phyloP scores from a whole-genome alignment of 2,797 vertebrate genomes.

The Hippoglossus hippoglossus region DNA sequence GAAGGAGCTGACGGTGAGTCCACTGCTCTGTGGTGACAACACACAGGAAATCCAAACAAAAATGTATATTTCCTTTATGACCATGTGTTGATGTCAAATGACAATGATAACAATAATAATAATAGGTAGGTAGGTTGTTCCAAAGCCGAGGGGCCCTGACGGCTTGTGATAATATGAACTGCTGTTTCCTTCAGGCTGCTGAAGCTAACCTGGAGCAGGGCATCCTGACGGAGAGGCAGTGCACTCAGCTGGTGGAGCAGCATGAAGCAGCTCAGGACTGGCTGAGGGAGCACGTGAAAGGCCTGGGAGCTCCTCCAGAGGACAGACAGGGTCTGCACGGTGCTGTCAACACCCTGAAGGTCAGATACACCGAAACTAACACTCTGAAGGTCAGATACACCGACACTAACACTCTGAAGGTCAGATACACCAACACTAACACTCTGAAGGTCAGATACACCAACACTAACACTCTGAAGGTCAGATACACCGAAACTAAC shows the following conservation, averaged over 20 bases:
- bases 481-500: too few species aligned
- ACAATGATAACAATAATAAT: too few species aligned
- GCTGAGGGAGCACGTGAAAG: constrained; percentile 83
- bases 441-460: neutral
- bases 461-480: too few species aligned
- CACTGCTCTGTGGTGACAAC: neutral
- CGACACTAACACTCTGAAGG: too few species aligned
- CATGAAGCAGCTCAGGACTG: constrained; percentile 84
- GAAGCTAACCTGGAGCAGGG: constrained; percentile 70
- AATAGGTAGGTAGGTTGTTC: too few species aligned
- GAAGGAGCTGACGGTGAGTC: constrained; percentile 77
- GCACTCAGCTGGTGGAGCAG: constrained; percentile 83
- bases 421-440: too few species aligned
- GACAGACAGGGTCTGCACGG: constrained; percentile 74
- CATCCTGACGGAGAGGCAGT: constrained; percentile 77
- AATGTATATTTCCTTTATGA: too few species aligned
- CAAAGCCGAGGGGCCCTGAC: too few species aligned
- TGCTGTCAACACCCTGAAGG: constrained; percentile 82
- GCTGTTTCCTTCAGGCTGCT: constrained; percentile 56
- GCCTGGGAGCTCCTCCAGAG: constrained; percentile 63
- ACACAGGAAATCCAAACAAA: too few species aligned
- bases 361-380: constrained; percentile 34
- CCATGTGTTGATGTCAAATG: too few species aligned
- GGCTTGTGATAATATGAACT: too few species aligned
- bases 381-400: too few species aligned